These are phyloP conservation scores for Drepanosiphum platanoidis DNA, from an alignment of 2,888 invertebrate species.

Conservation along the genomic window DNA sequence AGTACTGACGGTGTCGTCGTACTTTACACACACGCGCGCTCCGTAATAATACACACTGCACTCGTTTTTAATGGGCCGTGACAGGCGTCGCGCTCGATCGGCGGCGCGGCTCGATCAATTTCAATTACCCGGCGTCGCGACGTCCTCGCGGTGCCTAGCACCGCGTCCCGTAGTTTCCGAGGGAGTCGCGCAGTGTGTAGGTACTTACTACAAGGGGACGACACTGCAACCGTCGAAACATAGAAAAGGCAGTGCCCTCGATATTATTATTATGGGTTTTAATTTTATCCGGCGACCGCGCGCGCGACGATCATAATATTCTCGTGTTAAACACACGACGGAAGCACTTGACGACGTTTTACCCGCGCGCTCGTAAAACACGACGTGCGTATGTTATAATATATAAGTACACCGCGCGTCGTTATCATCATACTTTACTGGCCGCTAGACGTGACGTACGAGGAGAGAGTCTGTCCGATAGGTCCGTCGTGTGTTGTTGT, in stretches of 20 bases:
- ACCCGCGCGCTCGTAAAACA: not conserved
- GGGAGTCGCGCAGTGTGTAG: not conserved
- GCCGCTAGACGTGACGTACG: too few species aligned
- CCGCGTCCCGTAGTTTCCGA: slow-evolving; percentile 35
- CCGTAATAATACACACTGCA: not conserved
- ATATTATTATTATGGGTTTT: not conserved
- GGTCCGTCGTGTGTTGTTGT: too few species aligned
- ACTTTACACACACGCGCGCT: not conserved
- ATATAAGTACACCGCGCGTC: not conserved
- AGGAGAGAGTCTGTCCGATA: too few species aligned
- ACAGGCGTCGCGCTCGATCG: slow-evolving; percentile 61
- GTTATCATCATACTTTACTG: too few species aligned
- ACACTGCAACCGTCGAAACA: not conserved
- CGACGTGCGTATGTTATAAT: not conserved
- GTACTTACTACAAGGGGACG: not conserved
- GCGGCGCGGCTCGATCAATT: slow-evolving; percentile 60
- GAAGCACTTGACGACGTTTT: slow-evolving; percentile 29
- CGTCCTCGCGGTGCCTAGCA: slow-evolving; percentile 57
- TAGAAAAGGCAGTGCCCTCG: not conserved
- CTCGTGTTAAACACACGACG: not conserved
- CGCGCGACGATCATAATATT: not conserved
- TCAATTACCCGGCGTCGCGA: slow-evolving; percentile 53
- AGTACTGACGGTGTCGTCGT: not conserved
- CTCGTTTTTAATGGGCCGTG: slow-evolving; percentile 59
- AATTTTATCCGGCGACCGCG: too few species aligned